Conservation (phyloP, 2,797 vertebrate genomes). For the Adrianichthys oophorus region DNA sequence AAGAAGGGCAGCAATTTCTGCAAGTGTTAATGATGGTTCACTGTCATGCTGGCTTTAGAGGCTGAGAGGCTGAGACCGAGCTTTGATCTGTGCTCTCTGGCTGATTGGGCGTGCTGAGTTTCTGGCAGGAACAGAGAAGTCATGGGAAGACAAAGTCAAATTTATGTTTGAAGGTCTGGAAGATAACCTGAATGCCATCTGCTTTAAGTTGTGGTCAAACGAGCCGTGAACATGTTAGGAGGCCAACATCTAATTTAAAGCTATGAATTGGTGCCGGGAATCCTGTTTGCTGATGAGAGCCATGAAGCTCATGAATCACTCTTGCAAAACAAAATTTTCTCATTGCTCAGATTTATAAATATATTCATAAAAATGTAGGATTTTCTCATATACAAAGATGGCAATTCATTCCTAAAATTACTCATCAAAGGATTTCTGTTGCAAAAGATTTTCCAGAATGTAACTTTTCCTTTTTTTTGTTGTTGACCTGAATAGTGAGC, state of each 20-base stretch:
- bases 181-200: conserved; percentile 13
- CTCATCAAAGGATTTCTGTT: no score
- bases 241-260: conserved; percentile 8
- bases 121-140: conserved; percentile 46
- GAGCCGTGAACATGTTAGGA: conserved; percentile 22
- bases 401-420: no score
- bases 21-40: conserved; percentile 62
- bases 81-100: conserved; percentile 62
- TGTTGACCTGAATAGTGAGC: no score
- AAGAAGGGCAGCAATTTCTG: conserved; percentile 40
- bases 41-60: conserved; percentile 55
- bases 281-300: conserved; percentile 9
- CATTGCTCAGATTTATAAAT: not conserved
- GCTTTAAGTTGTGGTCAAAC: conserved; percentile 15
- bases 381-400: no score
- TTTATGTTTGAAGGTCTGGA: conserved; percentile 38
- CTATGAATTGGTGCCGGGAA: not conserved
- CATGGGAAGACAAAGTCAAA: conserved; percentile 64
- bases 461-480: no score
- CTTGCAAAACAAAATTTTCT: conserved; percentile 4
- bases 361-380: no score
- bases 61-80: conserved; percentile 52
- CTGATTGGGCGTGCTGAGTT: conserved; percentile 38
- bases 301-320: conserved; percentile 9
- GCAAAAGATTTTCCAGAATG: no score